Evolutionary conservation across 37 sponge, comb jelly and placozoan genomes (phyloP), one percentile per base, ranked within the genome.

Genomic region (Sycon ciliatum): DNA sequence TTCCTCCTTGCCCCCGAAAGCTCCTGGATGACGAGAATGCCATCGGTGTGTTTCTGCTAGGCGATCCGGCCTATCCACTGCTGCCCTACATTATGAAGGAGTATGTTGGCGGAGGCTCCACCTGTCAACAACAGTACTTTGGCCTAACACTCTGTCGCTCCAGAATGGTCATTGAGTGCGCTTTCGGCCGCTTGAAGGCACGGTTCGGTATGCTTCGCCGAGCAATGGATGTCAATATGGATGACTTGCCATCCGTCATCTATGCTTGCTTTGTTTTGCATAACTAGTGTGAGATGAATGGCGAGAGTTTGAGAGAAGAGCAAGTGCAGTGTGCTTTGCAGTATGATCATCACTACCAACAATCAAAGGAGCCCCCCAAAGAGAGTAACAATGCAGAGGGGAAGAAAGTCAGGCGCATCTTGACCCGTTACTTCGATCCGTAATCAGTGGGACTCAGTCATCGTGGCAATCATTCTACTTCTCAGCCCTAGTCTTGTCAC

Each of bases 231-330:
- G 64, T 20, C 28, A 32, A 32, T 32, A 6, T 7, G 76, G 40
- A 7, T 33, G 34, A 18, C 46, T 33, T 76, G 76, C 56, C 4
- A 66, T 67, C 32, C 66, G 65, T 38, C 56, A n/a, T n/a, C n/a
- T n/a, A n/a, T n/a, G n/a, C n/a, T n/a, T n/a, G n/a, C n/a, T n/a
- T n/a, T n/a, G n/a, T 76, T 6, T 53, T 76, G 28, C 76, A 76
- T 39, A 76, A 76, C 40, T 65, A 31, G 22, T 76, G 76, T 76
- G 76, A 76, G 66, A 16, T 65, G 9, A 76, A 76, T 36, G 28
- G 32, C 7, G 76, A 76, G 46, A 18, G 56, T 52, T 32, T 75
- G 23, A 31, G 24, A 38, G 76, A 75, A 35, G 65, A 63, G 3
- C 39, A 1, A 18, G 40, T 75, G 9, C 24, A 27, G 29, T 22